Conservation (phyloP, 2,797 vertebrate genomes). For the Hypotaenidia philippensis region DNA sequence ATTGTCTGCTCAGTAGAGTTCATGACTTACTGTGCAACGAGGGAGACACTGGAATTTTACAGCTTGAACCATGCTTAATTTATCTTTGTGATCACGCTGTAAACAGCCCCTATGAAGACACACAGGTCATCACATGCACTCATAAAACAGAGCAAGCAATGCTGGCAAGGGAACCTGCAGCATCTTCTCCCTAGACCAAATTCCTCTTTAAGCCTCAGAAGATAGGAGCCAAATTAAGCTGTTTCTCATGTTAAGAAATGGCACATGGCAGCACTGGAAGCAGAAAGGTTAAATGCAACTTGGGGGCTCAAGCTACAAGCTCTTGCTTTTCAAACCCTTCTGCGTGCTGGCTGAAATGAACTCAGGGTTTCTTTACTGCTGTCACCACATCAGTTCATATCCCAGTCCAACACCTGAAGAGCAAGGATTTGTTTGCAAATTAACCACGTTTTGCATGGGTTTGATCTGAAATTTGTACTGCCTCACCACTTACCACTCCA, state of each 20-base stretch:
- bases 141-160: not conserved
- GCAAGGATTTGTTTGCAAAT: not conserved
- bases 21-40: not conserved
- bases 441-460: not conserved
- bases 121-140: not conserved
- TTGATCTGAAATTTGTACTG: not conserved
- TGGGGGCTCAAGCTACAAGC: not conserved
- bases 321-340: not conserved
- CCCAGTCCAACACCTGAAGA: not conserved
- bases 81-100: constrained; percentile 30
- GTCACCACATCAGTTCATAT: not conserved
- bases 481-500: not conserved
- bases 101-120: constrained; percentile 28
- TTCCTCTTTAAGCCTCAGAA: constrained; percentile 34
- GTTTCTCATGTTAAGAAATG: not conserved
- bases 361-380: not conserved
- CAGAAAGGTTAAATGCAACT: not conserved
- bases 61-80: not conserved
- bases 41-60: not conserved
- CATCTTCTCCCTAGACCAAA: constrained; percentile 10
- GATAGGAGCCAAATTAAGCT: constrained; percentile 14
- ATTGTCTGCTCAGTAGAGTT: constrained; percentile 19
- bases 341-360: not conserved
- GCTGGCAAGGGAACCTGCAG: not conserved
- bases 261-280: not conserved